phyloP scores from a whole-genome alignment of 2,797 vertebrate genomes.

The Xerus rutilus region DNA sequence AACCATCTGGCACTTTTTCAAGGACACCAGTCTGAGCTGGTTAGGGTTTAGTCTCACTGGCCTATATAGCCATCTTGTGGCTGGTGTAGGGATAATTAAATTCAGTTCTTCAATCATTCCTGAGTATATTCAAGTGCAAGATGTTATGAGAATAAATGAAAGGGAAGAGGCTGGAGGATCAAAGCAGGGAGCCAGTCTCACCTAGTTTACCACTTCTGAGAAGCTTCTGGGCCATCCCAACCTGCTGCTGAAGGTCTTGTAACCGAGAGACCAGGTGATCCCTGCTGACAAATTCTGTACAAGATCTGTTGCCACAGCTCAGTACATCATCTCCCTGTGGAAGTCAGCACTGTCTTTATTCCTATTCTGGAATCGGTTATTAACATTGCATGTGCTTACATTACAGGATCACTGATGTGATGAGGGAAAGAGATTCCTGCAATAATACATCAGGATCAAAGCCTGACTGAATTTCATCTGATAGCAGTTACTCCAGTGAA shows the following conservation, averaged over 20 bases:
- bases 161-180: slow-evolving; percentile 33
- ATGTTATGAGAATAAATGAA: slow-evolving; percentile 50
- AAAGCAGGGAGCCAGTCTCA: slow-evolving; percentile 80
- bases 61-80: slow-evolving; percentile 87
- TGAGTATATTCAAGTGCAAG: not conserved
- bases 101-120: not conserved
- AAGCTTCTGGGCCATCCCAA: slow-evolving; percentile 87
- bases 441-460: not conserved
- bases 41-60: slow-evolving; percentile 48
- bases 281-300: slow-evolving; percentile 77
- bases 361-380: not conserved
- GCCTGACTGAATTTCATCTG: not conserved
- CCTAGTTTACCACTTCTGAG: slow-evolving; percentile 89
- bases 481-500: not conserved
- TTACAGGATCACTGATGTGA: not conserved
- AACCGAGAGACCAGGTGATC: slow-evolving; percentile 81
- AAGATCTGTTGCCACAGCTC: slow-evolving; percentile 83
- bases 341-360: slow-evolving; percentile 70
- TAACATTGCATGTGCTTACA: not conserved
- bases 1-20: not conserved
- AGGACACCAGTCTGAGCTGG: not conserved
- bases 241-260: slow-evolving; percentile 85
- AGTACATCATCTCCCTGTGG: slow-evolving; percentile 84
- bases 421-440: not conserved
- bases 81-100: slow-evolving; percentile 51